phyloP scores from a whole-genome alignment of 2,888 invertebrate species.

The Tachystola acroxantha region DNA sequence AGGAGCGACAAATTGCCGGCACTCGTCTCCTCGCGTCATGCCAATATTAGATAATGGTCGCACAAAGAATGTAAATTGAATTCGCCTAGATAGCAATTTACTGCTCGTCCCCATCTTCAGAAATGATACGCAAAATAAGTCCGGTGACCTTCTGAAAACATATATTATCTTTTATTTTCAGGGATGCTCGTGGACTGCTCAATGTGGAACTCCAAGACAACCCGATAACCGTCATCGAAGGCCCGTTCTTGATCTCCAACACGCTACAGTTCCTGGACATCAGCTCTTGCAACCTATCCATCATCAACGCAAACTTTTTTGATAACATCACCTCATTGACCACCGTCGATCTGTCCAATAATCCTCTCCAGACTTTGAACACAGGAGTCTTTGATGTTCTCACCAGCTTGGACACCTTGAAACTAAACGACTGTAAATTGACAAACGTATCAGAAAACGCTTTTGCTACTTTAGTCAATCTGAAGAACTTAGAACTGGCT shows the following conservation, averaged over 20 bases:
- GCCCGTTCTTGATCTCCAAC: slow-evolving; percentile 80
- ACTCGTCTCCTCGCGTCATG: slow-evolving; percentile 41
- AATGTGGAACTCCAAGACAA: slow-evolving; percentile 85
- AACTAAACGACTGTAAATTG: slow-evolving; percentile 81
- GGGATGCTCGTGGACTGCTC: slow-evolving; percentile 83
- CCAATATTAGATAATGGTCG: slow-evolving; percentile 71
- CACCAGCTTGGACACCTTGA: slow-evolving; percentile 81
- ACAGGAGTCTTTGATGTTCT: slow-evolving; percentile 80
- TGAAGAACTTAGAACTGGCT: slow-evolving; percentile 81
- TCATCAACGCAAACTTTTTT: slow-evolving; percentile 81
- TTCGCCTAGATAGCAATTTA: slow-evolving; percentile 20
- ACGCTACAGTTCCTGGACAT: slow-evolving; percentile 83
- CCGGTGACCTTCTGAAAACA: neutral
- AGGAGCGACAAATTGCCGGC: slow-evolving; percentile 53
- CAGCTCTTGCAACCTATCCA: slow-evolving; percentile 79
- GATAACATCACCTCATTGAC: slow-evolving; percentile 81
- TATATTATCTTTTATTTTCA: slow-evolving; percentile 42
- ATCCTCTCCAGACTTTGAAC: slow-evolving; percentile 79
- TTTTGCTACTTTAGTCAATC: slow-evolving; percentile 77
- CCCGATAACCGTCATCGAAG: slow-evolving; percentile 79
- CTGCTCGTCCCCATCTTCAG: too few species aligned
- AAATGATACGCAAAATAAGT: too few species aligned
- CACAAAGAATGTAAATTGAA: slow-evolving; percentile 69
- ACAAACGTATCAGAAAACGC: slow-evolving; percentile 74
- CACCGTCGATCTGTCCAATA: slow-evolving; percentile 83